These are phyloP conservation scores for Platycercus adscitus DNA, from an alignment of 2,113 vertebrate genomes.

Conservation along the genomic window DNA sequence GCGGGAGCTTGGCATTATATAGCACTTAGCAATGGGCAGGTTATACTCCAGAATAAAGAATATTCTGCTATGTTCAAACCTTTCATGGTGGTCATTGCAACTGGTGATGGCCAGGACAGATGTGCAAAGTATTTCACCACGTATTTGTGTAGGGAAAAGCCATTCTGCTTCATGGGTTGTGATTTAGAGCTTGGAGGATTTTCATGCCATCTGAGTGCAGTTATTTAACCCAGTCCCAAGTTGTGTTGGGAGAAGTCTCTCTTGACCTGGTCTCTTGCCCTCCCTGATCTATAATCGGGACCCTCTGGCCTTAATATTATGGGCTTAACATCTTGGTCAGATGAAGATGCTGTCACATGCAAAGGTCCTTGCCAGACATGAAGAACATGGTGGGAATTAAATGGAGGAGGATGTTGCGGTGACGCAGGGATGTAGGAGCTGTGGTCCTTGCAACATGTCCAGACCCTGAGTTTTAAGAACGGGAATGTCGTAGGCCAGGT, in stretches of 20 bases:
- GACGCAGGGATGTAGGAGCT: not conserved
- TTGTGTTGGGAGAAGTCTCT: not conserved
- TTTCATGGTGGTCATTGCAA: conserved; percentile 8
- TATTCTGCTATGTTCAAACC: conserved; percentile 14
- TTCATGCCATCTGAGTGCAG: not conserved
- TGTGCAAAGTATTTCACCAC: not conserved
- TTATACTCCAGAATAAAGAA: conserved; percentile 44
- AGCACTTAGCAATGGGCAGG: conserved; percentile 48
- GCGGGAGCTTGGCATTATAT: not conserved
- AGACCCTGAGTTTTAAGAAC: not conserved
- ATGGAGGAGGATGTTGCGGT: not conserved
- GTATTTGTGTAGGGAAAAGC: not conserved
- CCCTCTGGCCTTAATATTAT: not conserved
- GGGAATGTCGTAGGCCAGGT: not conserved
- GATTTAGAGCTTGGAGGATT: not conserved
- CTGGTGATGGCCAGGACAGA: conserved; percentile 11
- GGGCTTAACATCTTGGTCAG: not conserved
- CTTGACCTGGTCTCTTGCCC: not conserved
- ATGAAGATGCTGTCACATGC: not conserved
- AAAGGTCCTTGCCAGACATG: not conserved
- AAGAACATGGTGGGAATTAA: not conserved
- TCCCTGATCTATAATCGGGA: not conserved
- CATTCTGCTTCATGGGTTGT: not conserved
- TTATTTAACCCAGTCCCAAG: not conserved
- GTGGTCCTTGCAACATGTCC: not conserved